Evolutionary conservation across 1,140 invertebrate species (phyloP), one percentile per base, ranked within the genome.

Genomic region (Pogonomyrmex barbatus): DNA sequence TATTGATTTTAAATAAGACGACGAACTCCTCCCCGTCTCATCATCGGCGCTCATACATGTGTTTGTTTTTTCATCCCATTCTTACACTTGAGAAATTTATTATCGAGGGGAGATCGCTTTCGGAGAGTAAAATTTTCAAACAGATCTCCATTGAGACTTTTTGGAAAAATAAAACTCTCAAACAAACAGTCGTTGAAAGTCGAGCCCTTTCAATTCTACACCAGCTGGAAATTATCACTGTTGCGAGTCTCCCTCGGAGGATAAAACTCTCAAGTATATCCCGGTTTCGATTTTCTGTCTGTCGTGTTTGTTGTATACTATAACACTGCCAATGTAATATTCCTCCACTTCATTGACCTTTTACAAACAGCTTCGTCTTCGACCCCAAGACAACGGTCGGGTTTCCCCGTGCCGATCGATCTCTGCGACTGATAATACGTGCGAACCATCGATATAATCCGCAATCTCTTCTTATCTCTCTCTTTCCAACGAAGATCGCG

Each of bases 311-410:
- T 70, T 45, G 42, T 83, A 50, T 4, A 83, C 42, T 12, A 68
- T 83, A 83, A 83, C 79, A 83, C 79, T 83, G 79, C 79, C 79
- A 83, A 83, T 83, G 33, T 60, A 83, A 83, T 83, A 83, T 83
- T 82, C 79, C 68, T 73, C 42, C 8, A 47, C 45, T 83, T 75
- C 30, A 33, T 83, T 83, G 33, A 83, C 60, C 54, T 82, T 82
- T 82, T 82, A 82, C 54, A 75, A 47, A 73, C 45, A 39, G 68
- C 56, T 83, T 83, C 45, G 54, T 75, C 54, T 73, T 83, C 68
- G n/a, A 62, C n/a, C 42, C 67, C 79, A 54, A 83, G 68, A 83
- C 42, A 39, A 71, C 54, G 42, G 54, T n/a, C 39, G 30, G 36
- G 39, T 14, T 33, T 2, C 9, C 73, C 24, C 54, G 3, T n/a